These are phyloP conservation scores for Leptocoma aspasia DNA, from an alignment of 2,113 vertebrate genomes.

Conservation along the genomic window DNA sequence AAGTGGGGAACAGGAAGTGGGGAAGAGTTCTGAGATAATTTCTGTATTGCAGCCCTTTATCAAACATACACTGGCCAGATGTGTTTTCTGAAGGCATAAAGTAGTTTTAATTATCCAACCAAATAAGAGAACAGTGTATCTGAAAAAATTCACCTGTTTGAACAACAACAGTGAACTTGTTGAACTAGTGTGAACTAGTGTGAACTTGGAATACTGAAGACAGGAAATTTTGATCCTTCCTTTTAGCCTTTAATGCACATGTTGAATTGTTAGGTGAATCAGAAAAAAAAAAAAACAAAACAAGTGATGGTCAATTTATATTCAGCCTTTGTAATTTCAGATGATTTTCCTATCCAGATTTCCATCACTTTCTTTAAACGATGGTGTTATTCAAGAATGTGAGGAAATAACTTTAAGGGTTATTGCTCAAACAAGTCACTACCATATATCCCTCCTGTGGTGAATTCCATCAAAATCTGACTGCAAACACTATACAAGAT, in stretches of 20 bases:
- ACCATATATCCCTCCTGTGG: background rate
- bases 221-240: background rate
- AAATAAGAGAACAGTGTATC: background rate
- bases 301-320: background rate
- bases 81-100: background rate
- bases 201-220: background rate
- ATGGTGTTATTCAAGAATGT: background rate
- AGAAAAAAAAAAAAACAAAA: background rate
- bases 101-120: background rate
- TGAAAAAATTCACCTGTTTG: background rate
- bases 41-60: background rate
- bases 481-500: background rate
- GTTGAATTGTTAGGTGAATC: background rate
- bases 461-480: background rate
- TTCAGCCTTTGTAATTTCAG: background rate
- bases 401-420: background rate
- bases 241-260: background rate
- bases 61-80: background rate
- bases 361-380: background rate
- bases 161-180: background rate
- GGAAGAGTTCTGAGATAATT: background rate
- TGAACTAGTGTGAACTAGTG: no score
- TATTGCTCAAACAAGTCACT: background rate
- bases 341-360: background rate
- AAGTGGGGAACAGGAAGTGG: accelerated